Evolutionary conservation across 2,888 invertebrate species (phyloP), one percentile per base, ranked within the genome.

Genomic region (Parapristionchus giblindavisi): DNA sequence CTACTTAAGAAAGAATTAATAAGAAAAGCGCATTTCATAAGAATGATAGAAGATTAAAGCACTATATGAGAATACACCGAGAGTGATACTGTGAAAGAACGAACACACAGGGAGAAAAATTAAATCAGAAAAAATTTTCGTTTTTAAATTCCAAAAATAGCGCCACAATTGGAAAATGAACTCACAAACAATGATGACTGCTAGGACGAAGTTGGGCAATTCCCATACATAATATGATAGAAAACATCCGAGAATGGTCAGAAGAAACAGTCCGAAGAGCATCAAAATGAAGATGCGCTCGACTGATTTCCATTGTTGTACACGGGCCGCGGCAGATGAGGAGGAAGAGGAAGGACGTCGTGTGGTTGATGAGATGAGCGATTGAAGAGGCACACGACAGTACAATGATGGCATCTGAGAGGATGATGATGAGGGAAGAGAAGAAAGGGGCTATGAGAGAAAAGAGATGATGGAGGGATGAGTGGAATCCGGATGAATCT

Each of bases 351-450:
- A 14, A 21, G 48, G 21, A n/a, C n/a, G n/a, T 38, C 2, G 24
- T 2, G 6, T 24, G 14, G 38, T 8, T 29, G 27, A 4, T 27
- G 3, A 27, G 29, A 17, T 4, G 24, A 48, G 68, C 29, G 11
- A 48, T 11, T 65, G 29, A 21, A 40, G 27, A 2, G 63, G 63
- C 63, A 40, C 29, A 17, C 48, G 27, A 27, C 34, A 38, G 21
- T 32, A 17, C 24, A 36, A 34, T n/a, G 51, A 52, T 36, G 68
- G 68, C 68, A 68, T 68, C 68, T 68, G 68, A 65, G 56, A 65
- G 43, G n/a, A n/a, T n/a, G n/a, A n/a, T n/a, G n/a, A n/a, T n/a
- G n/a, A n/a, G 17, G 29, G 56, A 27, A 27, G 29, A 61, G 38
- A 3, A 61, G n/a, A 63, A 24, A n/a, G 2, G 40, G 4, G 27